Conservation (phyloP, 2,888 invertebrate species). For the Aporophyla nigra region DNA sequence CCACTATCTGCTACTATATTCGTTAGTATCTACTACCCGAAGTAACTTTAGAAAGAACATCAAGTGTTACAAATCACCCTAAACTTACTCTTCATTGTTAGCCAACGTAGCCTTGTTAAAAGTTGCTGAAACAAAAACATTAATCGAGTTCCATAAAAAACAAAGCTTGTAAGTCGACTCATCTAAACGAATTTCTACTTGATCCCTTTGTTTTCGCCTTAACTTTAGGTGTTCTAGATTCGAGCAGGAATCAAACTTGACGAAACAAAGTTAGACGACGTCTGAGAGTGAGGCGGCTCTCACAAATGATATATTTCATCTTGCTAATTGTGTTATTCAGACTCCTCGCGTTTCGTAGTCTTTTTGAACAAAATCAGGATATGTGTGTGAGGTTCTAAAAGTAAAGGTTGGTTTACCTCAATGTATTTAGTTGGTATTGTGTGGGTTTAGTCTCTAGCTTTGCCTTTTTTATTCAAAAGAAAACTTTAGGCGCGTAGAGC, state of each 20-base stretch:
- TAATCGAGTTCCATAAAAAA: constrained; percentile 56
- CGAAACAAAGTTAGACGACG: constrained; percentile 52
- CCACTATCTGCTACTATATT: too few relatives aligned
- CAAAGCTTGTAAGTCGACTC: constrained; percentile 29
- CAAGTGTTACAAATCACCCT: constrained; percentile 24
- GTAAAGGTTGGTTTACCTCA: background rate
- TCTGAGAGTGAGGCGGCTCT: constrained; percentile 28
- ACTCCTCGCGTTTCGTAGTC: constrained; percentile 14
- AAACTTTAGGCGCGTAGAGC: background rate
- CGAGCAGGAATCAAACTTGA: constrained; percentile 47
- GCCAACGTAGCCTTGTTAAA: constrained; percentile 44
- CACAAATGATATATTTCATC: constrained; percentile 43
- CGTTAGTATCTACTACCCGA: too few relatives aligned
- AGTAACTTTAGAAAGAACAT: constrained; percentile 12
- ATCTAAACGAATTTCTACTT: constrained; percentile 41
- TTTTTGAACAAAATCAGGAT: constrained; percentile 2
- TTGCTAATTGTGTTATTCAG: constrained; percentile 32
- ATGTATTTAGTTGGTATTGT: constrained; percentile 2
- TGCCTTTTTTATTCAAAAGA: background rate
- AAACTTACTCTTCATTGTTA: constrained; percentile 1
- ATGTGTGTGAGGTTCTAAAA: background rate
- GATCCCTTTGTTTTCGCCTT: constrained; percentile 52
- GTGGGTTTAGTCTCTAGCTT: background rate
- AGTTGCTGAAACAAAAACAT: constrained; percentile 44
- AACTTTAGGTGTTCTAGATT: constrained; percentile 55